Evolutionary conservation across 2,113 vertebrate species (phyloP).

Genomic region (Typhlomys cinereus): DNA sequence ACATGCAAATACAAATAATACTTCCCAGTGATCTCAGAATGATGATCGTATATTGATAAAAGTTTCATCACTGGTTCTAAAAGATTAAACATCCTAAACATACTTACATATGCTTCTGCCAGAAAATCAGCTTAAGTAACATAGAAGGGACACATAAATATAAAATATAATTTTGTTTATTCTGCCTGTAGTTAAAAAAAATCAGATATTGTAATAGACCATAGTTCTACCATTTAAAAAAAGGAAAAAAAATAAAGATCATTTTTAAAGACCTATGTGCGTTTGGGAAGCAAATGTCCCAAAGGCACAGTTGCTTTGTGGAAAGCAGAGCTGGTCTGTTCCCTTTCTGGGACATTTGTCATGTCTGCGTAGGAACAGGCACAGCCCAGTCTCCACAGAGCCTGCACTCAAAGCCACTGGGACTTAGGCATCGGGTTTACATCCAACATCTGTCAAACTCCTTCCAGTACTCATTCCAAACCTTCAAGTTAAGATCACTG

Average conservation of each 20-base stretch:
- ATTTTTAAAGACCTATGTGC: background rate
- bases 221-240: background rate
- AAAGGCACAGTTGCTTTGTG: background rate
- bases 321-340: background rate
- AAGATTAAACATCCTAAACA: background rate
- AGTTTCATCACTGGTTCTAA: background rate
- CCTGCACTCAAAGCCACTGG: background rate
- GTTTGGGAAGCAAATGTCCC: background rate
- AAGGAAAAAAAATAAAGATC: background rate
- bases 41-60: background rate
- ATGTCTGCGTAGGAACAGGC: background rate
- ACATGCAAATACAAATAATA: too few relatives aligned
- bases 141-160: background rate
- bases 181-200: background rate
- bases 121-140: conserved; percentile 3
- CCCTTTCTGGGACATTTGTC: background rate
- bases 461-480: background rate
- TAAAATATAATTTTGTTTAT: background rate
- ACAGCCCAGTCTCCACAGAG: background rate
- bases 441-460: background rate
- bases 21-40: background rate
- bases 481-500: background rate
- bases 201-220: background rate
- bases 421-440: background rate
- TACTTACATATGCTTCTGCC: background rate